phyloP scores from a whole-genome alignment of 1,140 invertebrate species.

The Drosophila tristis region DNA sequence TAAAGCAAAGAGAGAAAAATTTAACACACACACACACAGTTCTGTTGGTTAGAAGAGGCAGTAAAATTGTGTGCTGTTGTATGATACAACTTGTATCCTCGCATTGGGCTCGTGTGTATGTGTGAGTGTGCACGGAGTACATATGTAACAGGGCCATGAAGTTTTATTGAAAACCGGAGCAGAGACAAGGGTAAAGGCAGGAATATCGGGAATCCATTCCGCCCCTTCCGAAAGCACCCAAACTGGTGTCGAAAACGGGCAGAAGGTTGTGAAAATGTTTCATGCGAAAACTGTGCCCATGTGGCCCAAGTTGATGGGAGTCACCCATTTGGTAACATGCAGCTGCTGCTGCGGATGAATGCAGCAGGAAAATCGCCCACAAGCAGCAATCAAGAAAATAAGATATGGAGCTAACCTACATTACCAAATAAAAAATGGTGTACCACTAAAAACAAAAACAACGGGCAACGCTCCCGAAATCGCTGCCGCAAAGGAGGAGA shows the following conservation, averaged over 20 bases:
- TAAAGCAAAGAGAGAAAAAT: slow-evolving; percentile 11
- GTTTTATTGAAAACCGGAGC: slow-evolving; percentile 76
- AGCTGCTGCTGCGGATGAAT: slow-evolving; percentile 31
- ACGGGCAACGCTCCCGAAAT: slow-evolving; percentile 7
- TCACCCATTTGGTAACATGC: slow-evolving; percentile 51
- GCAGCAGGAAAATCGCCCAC: slow-evolving; percentile 26
- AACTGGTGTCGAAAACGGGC: slow-evolving; percentile 15
- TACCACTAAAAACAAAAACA: slow-evolving; percentile 5
- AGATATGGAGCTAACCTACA: slow-evolving; percentile 15
- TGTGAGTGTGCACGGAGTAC: slow-evolving; percentile 68
- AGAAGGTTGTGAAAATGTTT: slow-evolving; percentile 31
- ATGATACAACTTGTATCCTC: slow-evolving; percentile 58
- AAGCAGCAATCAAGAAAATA: slow-evolving; percentile 32
- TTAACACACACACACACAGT: too few relatives aligned
- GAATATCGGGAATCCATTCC: background rate
- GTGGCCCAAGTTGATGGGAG: slow-evolving; percentile 49
- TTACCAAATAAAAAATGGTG: slow-evolving; percentile 4
- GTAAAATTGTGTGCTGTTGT: slow-evolving; percentile 25
- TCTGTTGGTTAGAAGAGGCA: slow-evolving; percentile 11
- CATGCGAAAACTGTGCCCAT: slow-evolving; percentile 59
- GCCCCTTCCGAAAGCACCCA: slow-evolving; percentile 1
- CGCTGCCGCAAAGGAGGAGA: too few relatives aligned
- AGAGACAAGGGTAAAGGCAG: slow-evolving; percentile 40
- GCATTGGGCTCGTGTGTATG: slow-evolving; percentile 56
- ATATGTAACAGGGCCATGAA: slow-evolving; percentile 77